Evolutionary conservation across 2,888 invertebrate genomes (phyloP).

Genomic region (Zhuqinia jingwanae): DNA sequence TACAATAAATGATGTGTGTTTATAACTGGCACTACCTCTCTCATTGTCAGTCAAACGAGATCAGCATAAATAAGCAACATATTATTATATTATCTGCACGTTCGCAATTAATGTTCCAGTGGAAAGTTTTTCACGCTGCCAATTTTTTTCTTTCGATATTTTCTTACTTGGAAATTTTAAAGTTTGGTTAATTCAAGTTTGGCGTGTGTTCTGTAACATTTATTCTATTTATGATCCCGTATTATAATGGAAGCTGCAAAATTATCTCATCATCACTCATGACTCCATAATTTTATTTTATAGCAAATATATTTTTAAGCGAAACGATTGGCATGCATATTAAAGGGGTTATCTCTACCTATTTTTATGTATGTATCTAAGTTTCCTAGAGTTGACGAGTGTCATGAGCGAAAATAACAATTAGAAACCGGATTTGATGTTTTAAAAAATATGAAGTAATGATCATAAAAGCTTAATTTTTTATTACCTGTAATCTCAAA

Average conservation of each 20-base stretch:
- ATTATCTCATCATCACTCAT: no score
- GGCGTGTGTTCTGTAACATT: no score
- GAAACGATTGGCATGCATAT: no score
- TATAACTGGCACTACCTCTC: constrained; percentile 66
- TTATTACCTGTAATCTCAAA: neutral
- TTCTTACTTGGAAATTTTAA: no score
- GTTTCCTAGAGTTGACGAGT: neutral
- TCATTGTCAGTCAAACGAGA: constrained; percentile 70
- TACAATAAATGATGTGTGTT: constrained; percentile 9
- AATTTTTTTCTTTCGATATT: neutral
- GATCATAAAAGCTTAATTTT: neutral
- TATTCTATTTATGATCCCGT: no score
- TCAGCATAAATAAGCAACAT: constrained; percentile 62
- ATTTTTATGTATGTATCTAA: neutral
- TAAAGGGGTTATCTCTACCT: no score
- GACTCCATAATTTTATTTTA: no score
- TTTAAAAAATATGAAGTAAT: no score
- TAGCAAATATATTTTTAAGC: no score
- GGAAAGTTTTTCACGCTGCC: neutral
- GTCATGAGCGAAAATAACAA: neutral
- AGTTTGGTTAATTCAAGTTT: no score
- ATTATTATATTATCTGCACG: neutral
- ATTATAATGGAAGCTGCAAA: no score
- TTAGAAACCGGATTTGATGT: no score
- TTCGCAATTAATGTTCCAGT: neutral